Conservation (phyloP, 2,797 vertebrate species). For the Craterocephalus amniculus region DNA sequence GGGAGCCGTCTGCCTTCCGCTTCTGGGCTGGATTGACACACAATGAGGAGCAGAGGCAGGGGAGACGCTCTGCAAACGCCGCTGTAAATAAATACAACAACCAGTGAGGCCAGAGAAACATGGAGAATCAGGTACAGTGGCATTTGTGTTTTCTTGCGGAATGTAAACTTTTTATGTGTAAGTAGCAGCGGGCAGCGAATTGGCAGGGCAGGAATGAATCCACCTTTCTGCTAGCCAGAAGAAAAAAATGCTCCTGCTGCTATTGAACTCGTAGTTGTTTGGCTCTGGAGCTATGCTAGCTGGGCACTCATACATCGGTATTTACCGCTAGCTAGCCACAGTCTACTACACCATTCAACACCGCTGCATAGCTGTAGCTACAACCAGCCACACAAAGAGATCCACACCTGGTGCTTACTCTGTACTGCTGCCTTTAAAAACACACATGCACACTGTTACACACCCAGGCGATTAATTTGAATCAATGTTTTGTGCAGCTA, state of each 20-base stretch:
- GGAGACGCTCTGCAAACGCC: constrained; percentile 82
- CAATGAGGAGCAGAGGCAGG: constrained; percentile 87
- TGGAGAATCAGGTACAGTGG: constrained; percentile 87
- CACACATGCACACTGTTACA: constrained; percentile 29
- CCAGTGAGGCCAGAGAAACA: constrained; percentile 80
- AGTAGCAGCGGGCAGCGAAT: constrained; percentile 53
- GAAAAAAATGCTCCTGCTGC: constrained; percentile 70
- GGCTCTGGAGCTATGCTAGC: constrained; percentile 80
- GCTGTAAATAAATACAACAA: constrained; percentile 86
- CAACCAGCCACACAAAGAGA: constrained; percentile 69
- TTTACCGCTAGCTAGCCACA: constrained; percentile 75
- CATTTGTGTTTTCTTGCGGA: constrained; percentile 52
- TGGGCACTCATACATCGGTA: constrained; percentile 81
- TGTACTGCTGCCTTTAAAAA: constrained; percentile 30
- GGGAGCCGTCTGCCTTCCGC: constrained; percentile 85
- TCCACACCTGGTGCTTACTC: constrained; percentile 34
- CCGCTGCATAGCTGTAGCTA: constrained; percentile 62
- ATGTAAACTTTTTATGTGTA: constrained; percentile 53
- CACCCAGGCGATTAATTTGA: constrained; percentile 19
- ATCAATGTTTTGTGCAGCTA: constrained; percentile 56
- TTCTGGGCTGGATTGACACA: constrained; percentile 88
- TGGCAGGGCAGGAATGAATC: constrained; percentile 65
- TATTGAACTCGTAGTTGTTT: constrained; percentile 80
- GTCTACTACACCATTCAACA: constrained; percentile 52
- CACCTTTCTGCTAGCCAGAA: constrained; percentile 70